Percentiles rank a stretch among this genome's conserved stretches.
phyloP scores from a whole-genome alignment of 1,140 invertebrate species.

The Eupeodes corollae region DNA sequence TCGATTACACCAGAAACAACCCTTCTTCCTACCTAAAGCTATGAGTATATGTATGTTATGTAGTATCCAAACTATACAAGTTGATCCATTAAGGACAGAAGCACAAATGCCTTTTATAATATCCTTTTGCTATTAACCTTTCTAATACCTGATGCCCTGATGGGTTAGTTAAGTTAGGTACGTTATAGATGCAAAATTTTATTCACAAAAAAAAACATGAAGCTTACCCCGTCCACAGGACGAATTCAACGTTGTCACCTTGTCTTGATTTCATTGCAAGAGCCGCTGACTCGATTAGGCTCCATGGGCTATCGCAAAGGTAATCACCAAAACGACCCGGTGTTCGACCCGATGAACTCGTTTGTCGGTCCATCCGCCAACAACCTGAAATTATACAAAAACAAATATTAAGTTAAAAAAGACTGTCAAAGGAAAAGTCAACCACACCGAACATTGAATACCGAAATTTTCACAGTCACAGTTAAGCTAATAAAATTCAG shows the following conservation, averaged over 20 bases:
- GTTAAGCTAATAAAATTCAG: too few species aligned
- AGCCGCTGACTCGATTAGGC: constrained; percentile 71
- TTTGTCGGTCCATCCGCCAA: constrained; percentile 31
- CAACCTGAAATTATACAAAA: constrained; percentile 35
- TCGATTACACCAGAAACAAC: not conserved
- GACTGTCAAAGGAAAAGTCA: not conserved
- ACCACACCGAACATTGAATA: too few species aligned
- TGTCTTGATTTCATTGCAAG: constrained; percentile 67
- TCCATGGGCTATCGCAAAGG: constrained; percentile 76
- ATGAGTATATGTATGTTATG: too few species aligned
- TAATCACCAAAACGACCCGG: constrained; percentile 68
- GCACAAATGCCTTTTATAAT: too few species aligned
- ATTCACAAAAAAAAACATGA: too few species aligned
- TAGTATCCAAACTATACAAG: too few species aligned
- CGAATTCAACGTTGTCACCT: constrained; percentile 77
- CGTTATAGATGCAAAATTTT: too few species aligned
- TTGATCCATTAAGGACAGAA: too few species aligned
- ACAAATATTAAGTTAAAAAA: constrained; percentile 1
- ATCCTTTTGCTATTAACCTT: too few species aligned
- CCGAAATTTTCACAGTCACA: too few species aligned
- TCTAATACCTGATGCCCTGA: too few species aligned
- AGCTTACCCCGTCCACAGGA: constrained; percentile 84
- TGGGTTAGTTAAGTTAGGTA: too few species aligned
- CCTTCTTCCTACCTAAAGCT: not conserved
- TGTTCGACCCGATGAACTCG: constrained; percentile 22